Base-by-base conservation (phyloP, 30 jellyfish, hydroid and myxozoan species). In the Aurelia sp. region DNA sequence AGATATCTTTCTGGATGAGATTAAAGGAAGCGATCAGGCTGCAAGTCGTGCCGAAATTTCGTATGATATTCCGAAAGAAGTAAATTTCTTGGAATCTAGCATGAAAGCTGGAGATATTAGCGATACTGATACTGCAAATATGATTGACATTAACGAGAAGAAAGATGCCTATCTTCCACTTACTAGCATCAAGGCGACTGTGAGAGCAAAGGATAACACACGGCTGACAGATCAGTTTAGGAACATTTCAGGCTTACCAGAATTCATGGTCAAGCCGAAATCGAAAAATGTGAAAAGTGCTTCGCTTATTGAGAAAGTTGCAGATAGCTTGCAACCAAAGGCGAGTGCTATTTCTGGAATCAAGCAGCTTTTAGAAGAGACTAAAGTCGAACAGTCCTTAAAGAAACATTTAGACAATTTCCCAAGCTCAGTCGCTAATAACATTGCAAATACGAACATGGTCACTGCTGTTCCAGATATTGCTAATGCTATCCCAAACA, bases 151-250 rank as follows among this genome's bases (percentile, higher is more conserved):
- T 9, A 86, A 86, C 27, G 86, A 67, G 62, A 76, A 53, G 74
- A 86, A 86, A 23, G 96, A 90, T 11, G 89, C 85, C 21, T 74
- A 74, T 86, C 44, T 86, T 21, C 96, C 96, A 6, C 81, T 86
- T 70, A 41, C 83, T 15, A 48, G 17, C 57, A 48, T 31, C 18
- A 69, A 67, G 35, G 83, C 91, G 15, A 5, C 22, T 20, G 41
- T 19, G 61, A 47, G 52, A 3, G 70, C 48, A 11, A 35, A 53
- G 31, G 60, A 60, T 20, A 69, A 82, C 63, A 70, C 52, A 10
- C 2, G 21, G 30, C 62, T 82, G 35, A 82, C 92, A 2, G 92
- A 82, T 44, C 86, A 82, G 23, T 82, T 82, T 30, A 64, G 65
- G 50, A 82, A 82, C 59, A 82, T 82, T 9, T 27, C 86, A 21